Base-by-base conservation (phyloP, 2,797 vertebrate species). In the Pelodytes ibericus region DNA sequence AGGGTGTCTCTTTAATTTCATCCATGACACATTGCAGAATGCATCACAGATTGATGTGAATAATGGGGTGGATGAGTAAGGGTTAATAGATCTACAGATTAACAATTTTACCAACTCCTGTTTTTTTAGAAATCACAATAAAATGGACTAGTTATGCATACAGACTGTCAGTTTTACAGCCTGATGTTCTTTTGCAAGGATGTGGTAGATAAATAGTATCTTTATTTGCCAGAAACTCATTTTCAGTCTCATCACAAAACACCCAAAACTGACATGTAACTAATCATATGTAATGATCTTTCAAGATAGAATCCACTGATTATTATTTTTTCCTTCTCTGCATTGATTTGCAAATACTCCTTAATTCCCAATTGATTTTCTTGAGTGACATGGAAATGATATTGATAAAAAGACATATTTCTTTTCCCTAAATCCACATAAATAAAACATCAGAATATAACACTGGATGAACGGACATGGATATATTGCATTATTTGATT, bases 261-360 rank as follows among this genome's bases (percentile, higher is more conserved):
- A 72, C 81, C n/a, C 85, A 67, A 85, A 80, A 86, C 86, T 89
- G 86, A 33, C 8, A 74, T 86, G 78, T 64, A 74, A 75, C 77
- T 86, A 84, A 87, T 83, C 82, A 83, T 71, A 69, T 78, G 0
- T 84, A 30, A 11, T 87, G 84, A 84, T 86, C 87, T 81, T 69
- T 74, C 82, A 84, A 84, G 84, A 81, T 71, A 56, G 80, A 83
- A 83, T 85, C 82, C 0, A 4, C 85, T 75, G 66, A 83, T 81
- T 81, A 25, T 72, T 76, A 56, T 73, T 67, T 53, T 53, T 24
- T 24, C n/a, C 36, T 39, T 24, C 49, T 39, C 65, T 29, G 63
- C 56, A 61, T 41, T 68, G 76, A 76, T 76, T 76, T 76, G 58
- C 58, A 63, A 76, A 76, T 76, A 75, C 41, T 72, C 29, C 60